Evolutionary conservation across 2,888 invertebrate species (phyloP), one percentile per base, ranked within the genome.

Genomic region (Embidobia sp.): DNA sequence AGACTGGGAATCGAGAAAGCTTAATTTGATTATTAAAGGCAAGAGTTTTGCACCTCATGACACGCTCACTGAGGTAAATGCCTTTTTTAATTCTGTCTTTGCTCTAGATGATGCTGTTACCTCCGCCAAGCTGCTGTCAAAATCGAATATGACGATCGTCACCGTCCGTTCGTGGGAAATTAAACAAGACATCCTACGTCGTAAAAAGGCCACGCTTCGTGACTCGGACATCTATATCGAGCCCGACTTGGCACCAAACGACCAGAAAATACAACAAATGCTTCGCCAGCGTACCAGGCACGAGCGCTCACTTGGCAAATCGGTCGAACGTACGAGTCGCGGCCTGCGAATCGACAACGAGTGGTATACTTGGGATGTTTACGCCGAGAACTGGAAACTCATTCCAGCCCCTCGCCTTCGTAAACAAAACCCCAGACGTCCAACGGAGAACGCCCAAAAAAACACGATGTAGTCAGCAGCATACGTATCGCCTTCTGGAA

Each of bases 21-120:
- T 18, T 10, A 51, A 22, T n/a, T 11, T 51, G 1, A 51, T 51
- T 11, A 51, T 51, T 8, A 33, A 51, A 33, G 51, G 51, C 13
- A 51, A 33, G 13, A 1, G 3, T 7, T 35, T 51, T 13, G 1
- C 10, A 8, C 6, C 5, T 1, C 1, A 2, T 3, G 27, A 51
- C 15, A 2, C 8, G 7, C 10, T 44, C 22, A 3, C 44, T 1
- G 26, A 22, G 0, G 11, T 22, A 11, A 44, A 44, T 10, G 11
- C 10, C 11, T 44, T 44, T 10, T 22, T 44, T 10, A 22, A 26
- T 1, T 26, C 44, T 4, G 1, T 26, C 1, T 44, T 44, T 26
- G 26, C 8, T 11, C 0, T 22, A 7, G 35, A 35, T 8, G 22
- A 22, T 11, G 22, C 26, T 5, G 26, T 7, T 0, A 26, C 44